Evolutionary conservation across 1,140 invertebrate genomes (phyloP).

Genomic region (Condylostylus longicornis): DNA sequence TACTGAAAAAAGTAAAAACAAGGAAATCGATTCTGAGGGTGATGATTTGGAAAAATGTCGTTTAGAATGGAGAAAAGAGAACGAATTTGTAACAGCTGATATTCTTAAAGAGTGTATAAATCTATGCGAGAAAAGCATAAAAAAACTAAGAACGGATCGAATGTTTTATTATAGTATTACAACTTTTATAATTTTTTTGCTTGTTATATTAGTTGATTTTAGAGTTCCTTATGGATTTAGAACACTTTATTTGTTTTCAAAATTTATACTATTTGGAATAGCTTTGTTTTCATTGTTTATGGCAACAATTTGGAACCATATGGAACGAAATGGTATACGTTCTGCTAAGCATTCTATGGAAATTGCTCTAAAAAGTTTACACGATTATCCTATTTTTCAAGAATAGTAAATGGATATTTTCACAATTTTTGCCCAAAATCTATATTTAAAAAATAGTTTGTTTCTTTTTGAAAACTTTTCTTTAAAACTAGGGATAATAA

Average conservation of each 20-base stretch:
- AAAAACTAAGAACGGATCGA: slow-evolving; percentile 39
- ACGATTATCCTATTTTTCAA: neutral
- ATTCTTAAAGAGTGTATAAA: slow-evolving; percentile 43
- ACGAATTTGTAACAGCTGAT: too few species aligned
- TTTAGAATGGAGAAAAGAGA: too few species aligned
- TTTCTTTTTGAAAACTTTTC: slow-evolving; percentile 25
- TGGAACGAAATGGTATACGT: slow-evolving; percentile 59
- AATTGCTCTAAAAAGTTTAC: slow-evolving; percentile 29
- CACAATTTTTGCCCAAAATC: neutral
- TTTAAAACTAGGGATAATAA: slow-evolving; percentile 4
- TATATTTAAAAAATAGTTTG: slow-evolving; percentile 3
- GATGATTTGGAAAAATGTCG: slow-evolving; percentile 12
- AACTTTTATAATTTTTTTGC: slow-evolving; percentile 31
- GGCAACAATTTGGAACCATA: slow-evolving; percentile 61
- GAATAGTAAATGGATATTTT: neutral
- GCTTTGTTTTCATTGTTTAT: slow-evolving; percentile 57
- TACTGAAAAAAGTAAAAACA: slow-evolving; percentile 2
- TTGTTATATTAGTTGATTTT: slow-evolving; percentile 31
- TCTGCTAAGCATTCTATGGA: slow-evolving; percentile 50
- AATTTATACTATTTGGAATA: slow-evolving; percentile 44
- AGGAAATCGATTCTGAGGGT: neutral
- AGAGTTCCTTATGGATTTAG: slow-evolving; percentile 30
- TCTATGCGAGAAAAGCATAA: slow-evolving; percentile 43
- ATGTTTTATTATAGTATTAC: slow-evolving; percentile 41
- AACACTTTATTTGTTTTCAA: slow-evolving; percentile 36